A percentile compares a stretch with the other conserved stretches of the same genome.
Conservation (phyloP, 2,797 vertebrate species). For the Microctenopoma lineatum region DNA sequence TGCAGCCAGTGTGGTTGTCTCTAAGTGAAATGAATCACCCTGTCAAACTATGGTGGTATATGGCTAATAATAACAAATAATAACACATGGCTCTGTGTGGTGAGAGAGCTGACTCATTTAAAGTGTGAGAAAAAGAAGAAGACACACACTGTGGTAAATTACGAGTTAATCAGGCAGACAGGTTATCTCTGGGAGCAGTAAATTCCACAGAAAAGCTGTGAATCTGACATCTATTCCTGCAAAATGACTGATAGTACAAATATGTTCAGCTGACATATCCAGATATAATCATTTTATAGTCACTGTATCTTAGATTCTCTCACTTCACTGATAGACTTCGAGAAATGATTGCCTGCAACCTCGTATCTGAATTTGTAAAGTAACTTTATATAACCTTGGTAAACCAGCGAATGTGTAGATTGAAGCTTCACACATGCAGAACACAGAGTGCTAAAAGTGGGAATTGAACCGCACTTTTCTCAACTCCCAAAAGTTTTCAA, state of each 20-base stretch:
- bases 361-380: constrained; percentile 19
- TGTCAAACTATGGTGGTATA: constrained; percentile 58
- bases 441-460: background rate
- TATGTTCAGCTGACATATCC: constrained; percentile 45
- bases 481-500: constrained; percentile 1
- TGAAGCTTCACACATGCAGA: constrained; percentile 25
- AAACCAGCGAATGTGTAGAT: constrained; percentile 26
- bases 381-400: constrained; percentile 29
- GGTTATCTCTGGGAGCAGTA: constrained; percentile 30
- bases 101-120: constrained; percentile 56
- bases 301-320: constrained; percentile 30
- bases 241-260: constrained; percentile 56
- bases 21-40: constrained; percentile 77
- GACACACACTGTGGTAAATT: constrained; percentile 42
- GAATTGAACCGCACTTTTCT: background rate
- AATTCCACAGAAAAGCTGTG: constrained; percentile 11
- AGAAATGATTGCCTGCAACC: constrained; percentile 35
- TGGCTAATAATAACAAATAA: constrained; percentile 60
- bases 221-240: constrained; percentile 21
- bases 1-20: constrained; percentile 54
- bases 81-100: constrained; percentile 69
- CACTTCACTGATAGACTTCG: constrained; percentile 41
- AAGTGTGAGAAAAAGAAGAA: constrained; percentile 50
- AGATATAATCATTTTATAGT: constrained; percentile 49
- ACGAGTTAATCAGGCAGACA: constrained; percentile 44